These are phyloP conservation scores for Melanostigma gelatinosum DNA, from an alignment of 2,113 vertebrate genomes.

Conservation along the genomic window DNA sequence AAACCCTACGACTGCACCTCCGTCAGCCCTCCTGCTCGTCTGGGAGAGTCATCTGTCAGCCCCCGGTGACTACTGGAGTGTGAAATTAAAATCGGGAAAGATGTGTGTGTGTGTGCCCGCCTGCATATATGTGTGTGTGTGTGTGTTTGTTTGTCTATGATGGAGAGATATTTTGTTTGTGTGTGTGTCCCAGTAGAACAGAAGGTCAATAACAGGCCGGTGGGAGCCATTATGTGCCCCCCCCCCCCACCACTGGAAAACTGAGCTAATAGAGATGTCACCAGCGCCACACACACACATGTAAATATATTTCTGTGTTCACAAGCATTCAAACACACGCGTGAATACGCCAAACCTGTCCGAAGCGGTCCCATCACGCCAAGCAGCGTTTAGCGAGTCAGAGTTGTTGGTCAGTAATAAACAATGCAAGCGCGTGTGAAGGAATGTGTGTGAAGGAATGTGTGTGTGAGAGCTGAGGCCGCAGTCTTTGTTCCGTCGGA, in stretches of 20 bases:
- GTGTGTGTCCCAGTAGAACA: conserved; percentile 56
- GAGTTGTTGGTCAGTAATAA: not conserved
- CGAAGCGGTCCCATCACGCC: rapidly evolving
- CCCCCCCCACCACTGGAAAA: conserved; percentile 51
- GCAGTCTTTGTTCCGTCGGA: not conserved
- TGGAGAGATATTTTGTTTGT: conserved; percentile 33
- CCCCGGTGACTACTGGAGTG: conserved; percentile 82
- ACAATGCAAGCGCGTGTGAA: not conserved
- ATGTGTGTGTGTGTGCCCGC: conserved; percentile 16
- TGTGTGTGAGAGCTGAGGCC: not conserved
- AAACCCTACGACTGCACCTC: conserved; percentile 49
- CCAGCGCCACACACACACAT: conserved; percentile 21
- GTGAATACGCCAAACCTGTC: not conserved
- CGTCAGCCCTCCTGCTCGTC: conserved; percentile 61
- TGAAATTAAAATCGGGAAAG: conserved; percentile 91
- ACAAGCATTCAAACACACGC: not conserved
- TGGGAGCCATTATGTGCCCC: conserved; percentile 74
- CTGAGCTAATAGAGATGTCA: conserved; percentile 85
- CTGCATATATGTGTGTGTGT: conserved; percentile 12
- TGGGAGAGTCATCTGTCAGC: conserved; percentile 87
- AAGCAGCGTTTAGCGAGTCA: not conserved
- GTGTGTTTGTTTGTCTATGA: conserved; percentile 31
- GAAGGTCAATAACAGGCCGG: conserved; percentile 70
- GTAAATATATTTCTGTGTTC: conserved; percentile 11
- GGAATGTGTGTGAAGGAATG: conserved; percentile 18